Evolutionary conservation across 2,888 invertebrate species (phyloP), one percentile per base, ranked within the genome.

Genomic region (Caenorhabditis macrosperma): DNA sequence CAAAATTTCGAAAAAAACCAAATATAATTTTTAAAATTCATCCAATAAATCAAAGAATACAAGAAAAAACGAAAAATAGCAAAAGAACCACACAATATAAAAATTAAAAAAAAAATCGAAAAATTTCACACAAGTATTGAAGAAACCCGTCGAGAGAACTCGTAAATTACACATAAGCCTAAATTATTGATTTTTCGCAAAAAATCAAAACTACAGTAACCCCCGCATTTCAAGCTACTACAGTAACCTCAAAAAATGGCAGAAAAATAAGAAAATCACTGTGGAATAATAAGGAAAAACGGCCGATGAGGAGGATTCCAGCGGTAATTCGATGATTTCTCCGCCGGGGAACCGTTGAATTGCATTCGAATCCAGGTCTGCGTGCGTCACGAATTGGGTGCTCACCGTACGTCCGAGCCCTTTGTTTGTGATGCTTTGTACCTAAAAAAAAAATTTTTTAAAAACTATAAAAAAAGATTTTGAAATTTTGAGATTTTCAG

Each of bases 281-380:
- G n/a, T n/a, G n/a, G n/a, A n/a, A n/a, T n/a, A n/a, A n/a, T n/a
- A n/a, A n/a, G n/a, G n/a, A n/a, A n/a, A n/a, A n/a, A n/a, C n/a
- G n/a, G n/a, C n/a, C n/a, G n/a, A n/a, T n/a, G n/a, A n/a, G n/a
- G 67, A 54, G 0, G 85, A 78, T 63, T 83, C 84, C 24, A 85
- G 33, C 1, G 85, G 86, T 2, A 86, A 48, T 41, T 86, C 86
- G 46, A 86, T 79, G 33, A 85, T 82, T 46, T 83, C 82, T 26
- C 82, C 82, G 17, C 82, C 85, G 9, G 82, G 82, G 72, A 85
- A 83, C 9, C 79, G 52, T n/a, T 80, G 64, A 17, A 85, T 78
- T n/a, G 75, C 52, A 17, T 79, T 72, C 17, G 68, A 54, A 57
- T 83, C 82, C 35, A 77, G 48, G 9, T 77, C 68, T 1, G 79